A percentile compares a stretch with the other conserved stretches of the same genome.
phyloP scores from a whole-genome alignment of 2,113 vertebrate species.

The Antigone vipio region DNA sequence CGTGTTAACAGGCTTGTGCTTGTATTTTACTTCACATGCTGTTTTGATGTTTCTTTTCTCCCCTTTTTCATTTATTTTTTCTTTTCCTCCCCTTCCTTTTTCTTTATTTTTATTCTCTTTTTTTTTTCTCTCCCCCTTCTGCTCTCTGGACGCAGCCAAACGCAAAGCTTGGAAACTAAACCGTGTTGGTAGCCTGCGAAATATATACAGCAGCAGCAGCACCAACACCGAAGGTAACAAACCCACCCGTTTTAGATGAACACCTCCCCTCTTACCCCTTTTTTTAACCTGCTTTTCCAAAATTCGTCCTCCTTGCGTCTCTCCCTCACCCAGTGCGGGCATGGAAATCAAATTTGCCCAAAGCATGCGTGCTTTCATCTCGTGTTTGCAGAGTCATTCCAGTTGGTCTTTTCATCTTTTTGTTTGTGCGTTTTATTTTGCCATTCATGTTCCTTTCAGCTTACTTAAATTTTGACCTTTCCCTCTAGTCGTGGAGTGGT shows the following conservation, averaged over 20 bases:
- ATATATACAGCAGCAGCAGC: conserved; percentile 89
- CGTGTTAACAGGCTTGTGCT: neutral
- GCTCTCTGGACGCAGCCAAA: conserved; percentile 91
- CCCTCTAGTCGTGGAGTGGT: conserved; percentile 68
- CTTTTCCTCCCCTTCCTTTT: neutral
- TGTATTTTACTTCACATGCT: conserved; percentile 61
- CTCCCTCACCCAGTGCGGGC: neutral
- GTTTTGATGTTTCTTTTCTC: conserved; percentile 74
- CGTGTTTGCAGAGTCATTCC: conserved; percentile 62
- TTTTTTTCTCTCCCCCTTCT: conserved; percentile 70
- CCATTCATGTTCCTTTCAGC: conserved; percentile 79
- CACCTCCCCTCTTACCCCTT: neutral
- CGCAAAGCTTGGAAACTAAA: conserved; percentile 95
- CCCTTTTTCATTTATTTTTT: conserved; percentile 53
- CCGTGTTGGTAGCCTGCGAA: conserved; percentile 93
- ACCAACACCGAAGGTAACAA: conserved; percentile 89
- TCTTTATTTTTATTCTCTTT: conserved; percentile 61
- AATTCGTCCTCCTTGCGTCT: neutral
- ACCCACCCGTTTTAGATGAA: neutral
- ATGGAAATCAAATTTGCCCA: conserved; percentile 44
- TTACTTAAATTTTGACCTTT: conserved; percentile 83
- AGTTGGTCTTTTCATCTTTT: conserved; percentile 62
- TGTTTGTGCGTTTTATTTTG: conserved; percentile 67
- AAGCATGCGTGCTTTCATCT: conserved; percentile 65
- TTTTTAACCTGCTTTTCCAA: neutral